Percentiles rank a stretch among this genome's conserved stretches.
Evolutionary conservation across 1,140 invertebrate species (phyloP).

Genomic region (Plectrocnemia conspersa): DNA sequence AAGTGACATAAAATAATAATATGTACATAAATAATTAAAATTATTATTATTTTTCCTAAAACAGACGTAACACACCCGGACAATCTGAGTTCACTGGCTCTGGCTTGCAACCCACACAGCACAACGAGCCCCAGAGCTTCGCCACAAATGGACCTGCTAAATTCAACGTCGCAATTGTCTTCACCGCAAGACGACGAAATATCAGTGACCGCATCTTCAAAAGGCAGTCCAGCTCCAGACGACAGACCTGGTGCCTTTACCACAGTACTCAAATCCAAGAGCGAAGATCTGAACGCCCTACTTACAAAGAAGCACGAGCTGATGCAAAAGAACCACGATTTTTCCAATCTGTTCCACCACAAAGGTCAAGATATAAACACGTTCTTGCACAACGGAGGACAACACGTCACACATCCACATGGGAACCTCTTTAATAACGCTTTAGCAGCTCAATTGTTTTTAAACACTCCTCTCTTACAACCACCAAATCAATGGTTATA

Average conservation of each 20-base stretch:
- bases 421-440: constrained; percentile 60
- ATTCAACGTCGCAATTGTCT: constrained; percentile 47
- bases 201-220: constrained; percentile 60
- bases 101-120: constrained; percentile 54
- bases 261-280: constrained; percentile 47
- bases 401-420: constrained; percentile 44
- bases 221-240: constrained; percentile 45
- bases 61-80: constrained; percentile 29
- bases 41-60: constrained; percentile 3
- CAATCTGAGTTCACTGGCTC: constrained; percentile 33
- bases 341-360: constrained; percentile 29
- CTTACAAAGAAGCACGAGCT: constrained; percentile 33
- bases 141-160: constrained; percentile 37
- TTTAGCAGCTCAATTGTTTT: constrained; percentile 62
- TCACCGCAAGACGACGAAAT: constrained; percentile 61
- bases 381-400: constrained; percentile 41
- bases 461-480: constrained; percentile 65
- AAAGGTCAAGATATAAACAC: constrained; percentile 41
- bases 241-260: constrained; percentile 52
- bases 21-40: neutral
- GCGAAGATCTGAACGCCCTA: constrained; percentile 34
- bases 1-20: neutral
- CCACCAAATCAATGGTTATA: constrained; percentile 70
- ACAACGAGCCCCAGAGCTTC: constrained; percentile 61
- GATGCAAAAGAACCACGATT: constrained; percentile 33